phyloP scores from a whole-genome alignment of 2,113 vertebrate genomes.

The Heloderma charlesbogerti region DNA sequence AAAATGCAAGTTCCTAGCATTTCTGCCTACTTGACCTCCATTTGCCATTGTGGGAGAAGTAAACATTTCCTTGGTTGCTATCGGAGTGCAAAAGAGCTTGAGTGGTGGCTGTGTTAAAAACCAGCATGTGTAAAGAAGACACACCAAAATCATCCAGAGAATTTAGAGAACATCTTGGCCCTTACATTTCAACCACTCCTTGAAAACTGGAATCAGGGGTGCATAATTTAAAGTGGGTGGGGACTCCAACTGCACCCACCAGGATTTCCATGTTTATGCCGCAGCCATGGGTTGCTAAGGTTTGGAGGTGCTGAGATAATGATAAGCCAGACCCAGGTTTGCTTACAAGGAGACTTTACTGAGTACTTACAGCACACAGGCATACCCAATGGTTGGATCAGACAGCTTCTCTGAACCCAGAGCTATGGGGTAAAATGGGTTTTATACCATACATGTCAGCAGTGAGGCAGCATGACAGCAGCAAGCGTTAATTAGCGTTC shows the following conservation, averaged over 20 bases:
- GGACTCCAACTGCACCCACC: background rate
- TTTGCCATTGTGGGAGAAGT: background rate
- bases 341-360: too few relatives aligned
- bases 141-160: background rate
- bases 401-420: too few relatives aligned
- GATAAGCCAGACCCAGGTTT: too few relatives aligned
- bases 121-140: background rate
- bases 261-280: background rate
- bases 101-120: background rate
- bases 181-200: background rate
- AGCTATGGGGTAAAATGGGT: too few relatives aligned
- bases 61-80: background rate
- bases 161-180: background rate
- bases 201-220: background rate
- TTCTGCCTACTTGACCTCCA: background rate
- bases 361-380: too few relatives aligned
- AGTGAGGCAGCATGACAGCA: too few relatives aligned
- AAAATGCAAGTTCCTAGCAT: background rate
- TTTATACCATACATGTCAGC: too few relatives aligned
- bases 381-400: too few relatives aligned
- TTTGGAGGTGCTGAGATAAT: too few relatives aligned
- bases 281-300: too few relatives aligned
- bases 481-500: too few relatives aligned
- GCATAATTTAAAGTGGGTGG: background rate
- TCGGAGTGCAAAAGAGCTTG: background rate